Conservation (phyloP, 2,888 invertebrate genomes). For the Tetanocera ferruginea region DNA sequence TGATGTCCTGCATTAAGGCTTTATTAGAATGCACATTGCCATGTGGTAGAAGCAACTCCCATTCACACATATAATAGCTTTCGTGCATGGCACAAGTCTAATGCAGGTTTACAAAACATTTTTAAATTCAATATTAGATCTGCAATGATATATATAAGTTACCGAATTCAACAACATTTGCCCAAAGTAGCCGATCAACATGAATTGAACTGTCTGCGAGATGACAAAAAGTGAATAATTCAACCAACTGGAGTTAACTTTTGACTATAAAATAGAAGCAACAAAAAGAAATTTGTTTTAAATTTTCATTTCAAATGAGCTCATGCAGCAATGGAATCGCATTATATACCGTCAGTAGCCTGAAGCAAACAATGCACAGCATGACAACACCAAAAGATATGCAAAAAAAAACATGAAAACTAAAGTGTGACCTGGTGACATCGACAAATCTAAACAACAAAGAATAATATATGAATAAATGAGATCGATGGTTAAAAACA, state of each 20-base stretch:
- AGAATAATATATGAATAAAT: neutral
- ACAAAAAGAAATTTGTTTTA: neutral
- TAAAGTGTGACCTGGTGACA: slow-evolving; percentile 43
- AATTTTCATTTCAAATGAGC: neutral
- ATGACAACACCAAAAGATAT: slow-evolving; percentile 40
- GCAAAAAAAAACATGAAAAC: slow-evolving; percentile 40
- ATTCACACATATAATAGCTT: slow-evolving; percentile 41
- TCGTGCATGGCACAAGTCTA: slow-evolving; percentile 34
- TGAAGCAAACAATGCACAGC: slow-evolving; percentile 42
- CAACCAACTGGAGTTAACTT: slow-evolving; percentile 26
- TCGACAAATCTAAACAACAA: slow-evolving; percentile 36
- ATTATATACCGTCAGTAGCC: slow-evolving; percentile 41
- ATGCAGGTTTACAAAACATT: too few relatives aligned
- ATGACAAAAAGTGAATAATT: slow-evolving; percentile 41
- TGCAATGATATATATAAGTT: too few relatives aligned
- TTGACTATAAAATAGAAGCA: neutral
- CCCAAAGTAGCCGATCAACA: slow-evolving; percentile 44
- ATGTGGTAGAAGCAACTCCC: slow-evolving; percentile 43
- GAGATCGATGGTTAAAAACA: neutral
- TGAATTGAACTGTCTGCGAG: slow-evolving; percentile 40
- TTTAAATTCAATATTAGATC: too few relatives aligned
- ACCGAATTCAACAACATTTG: slow-evolving; percentile 46
- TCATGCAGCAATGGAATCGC: too few relatives aligned
- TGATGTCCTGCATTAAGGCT: slow-evolving; percentile 39
- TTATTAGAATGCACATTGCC: slow-evolving; percentile 35